Evolutionary conservation across 2,113 vertebrate species (phyloP).

Genomic region (Otocyon megalotis): DNA sequence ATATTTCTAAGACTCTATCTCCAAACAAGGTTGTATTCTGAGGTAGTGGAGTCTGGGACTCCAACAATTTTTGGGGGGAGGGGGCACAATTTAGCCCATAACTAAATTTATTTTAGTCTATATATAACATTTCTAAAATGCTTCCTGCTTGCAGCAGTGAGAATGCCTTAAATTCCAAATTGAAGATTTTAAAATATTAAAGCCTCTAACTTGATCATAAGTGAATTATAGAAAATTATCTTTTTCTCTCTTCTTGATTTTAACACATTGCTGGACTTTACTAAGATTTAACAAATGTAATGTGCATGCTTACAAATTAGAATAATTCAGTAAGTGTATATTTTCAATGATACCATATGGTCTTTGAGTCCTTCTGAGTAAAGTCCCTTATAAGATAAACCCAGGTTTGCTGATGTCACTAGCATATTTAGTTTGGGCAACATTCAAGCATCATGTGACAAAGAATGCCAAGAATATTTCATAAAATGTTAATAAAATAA

Average conservation of each 20-base stretch:
- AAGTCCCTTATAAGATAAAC: neutral
- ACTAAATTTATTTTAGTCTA: neutral
- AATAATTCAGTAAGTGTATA: neutral
- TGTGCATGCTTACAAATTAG: neutral
- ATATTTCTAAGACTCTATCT: neutral
- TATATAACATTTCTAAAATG: neutral
- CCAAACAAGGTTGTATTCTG: neutral
- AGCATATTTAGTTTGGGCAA: neutral
- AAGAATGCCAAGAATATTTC: neutral
- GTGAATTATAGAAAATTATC: neutral
- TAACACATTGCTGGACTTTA: neutral
- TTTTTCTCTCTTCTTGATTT: neutral
- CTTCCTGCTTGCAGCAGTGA: neutral
- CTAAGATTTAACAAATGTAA: neutral
- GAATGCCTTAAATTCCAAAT: neutral
- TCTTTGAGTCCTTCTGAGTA: constrained; percentile 19
- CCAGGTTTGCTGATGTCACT: neutral
- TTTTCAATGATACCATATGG: neutral
- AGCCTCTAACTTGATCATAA: neutral
- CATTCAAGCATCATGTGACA: neutral
- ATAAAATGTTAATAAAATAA: constrained; percentile 10
- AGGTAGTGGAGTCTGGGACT: neutral
- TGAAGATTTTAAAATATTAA: neutral
- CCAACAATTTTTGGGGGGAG: neutral
- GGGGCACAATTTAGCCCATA: neutral